phyloP scores from a whole-genome alignment of 2,888 invertebrate species.

The Colostygia pectinataria region DNA sequence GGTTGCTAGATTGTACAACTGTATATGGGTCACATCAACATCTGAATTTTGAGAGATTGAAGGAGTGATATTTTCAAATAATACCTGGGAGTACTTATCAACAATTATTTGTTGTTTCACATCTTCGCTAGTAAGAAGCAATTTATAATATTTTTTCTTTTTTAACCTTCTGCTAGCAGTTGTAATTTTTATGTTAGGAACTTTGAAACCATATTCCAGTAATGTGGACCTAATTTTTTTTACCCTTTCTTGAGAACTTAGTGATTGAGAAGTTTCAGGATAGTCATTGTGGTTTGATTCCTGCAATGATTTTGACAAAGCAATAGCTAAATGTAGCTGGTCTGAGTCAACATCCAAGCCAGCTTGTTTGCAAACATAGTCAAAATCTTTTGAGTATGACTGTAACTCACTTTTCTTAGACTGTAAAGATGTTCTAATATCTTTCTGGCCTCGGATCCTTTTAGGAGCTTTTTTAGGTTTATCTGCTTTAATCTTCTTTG shows the following conservation, averaged over 20 bases:
- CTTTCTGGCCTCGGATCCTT: constrained; percentile 61
- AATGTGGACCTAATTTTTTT: constrained; percentile 77
- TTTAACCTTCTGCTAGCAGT: constrained; percentile 45
- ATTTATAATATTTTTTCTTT: constrained; percentile 53
- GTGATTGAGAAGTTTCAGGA: constrained; percentile 32
- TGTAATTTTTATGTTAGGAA: constrained; percentile 56
- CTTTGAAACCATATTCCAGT: constrained; percentile 84
- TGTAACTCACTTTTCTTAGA: constrained; percentile 63
- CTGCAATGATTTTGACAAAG: constrained; percentile 84
- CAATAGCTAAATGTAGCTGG: constrained; percentile 86
- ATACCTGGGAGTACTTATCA: constrained; percentile 61
- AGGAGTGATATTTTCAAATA: constrained; percentile 47
- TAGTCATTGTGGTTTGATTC: constrained; percentile 21
- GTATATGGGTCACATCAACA: constrained; percentile 16
- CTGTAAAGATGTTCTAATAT: constrained; percentile 64
- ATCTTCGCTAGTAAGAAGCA: constrained; percentile 50
- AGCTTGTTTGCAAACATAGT: constrained; percentile 65
- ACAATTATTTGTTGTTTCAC: constrained; percentile 61
- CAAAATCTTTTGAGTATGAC: constrained; percentile 67
- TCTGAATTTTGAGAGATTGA: constrained; percentile 20
- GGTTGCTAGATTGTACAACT: constrained; percentile 54
- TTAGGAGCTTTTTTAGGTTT: constrained; percentile 50
- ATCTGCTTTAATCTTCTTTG: constrained; percentile 34
- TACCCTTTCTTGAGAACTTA: constrained; percentile 53
- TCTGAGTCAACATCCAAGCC: constrained; percentile 84